These are phyloP conservation scores for Oryzias woworae DNA, from an alignment of 2,113 vertebrate genomes.

Conservation along the genomic window DNA sequence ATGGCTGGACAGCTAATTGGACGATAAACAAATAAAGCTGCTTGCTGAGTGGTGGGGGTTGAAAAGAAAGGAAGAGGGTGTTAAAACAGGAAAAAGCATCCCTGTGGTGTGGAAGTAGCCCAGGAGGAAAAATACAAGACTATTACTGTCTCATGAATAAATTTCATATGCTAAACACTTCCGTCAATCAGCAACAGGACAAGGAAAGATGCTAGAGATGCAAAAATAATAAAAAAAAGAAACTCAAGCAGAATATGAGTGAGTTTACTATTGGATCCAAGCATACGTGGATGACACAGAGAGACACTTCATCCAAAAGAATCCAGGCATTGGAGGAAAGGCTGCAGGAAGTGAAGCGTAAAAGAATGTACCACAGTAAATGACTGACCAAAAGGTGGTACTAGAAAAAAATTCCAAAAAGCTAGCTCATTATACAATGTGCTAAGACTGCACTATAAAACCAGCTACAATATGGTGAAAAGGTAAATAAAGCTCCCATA, in stretches of 20 bases:
- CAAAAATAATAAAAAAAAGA: slow-evolving; percentile 31
- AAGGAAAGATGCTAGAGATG: slow-evolving; percentile 14
- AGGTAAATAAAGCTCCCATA: too few relatives aligned
- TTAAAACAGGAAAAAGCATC: slow-evolving; percentile 37
- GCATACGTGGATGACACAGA: slow-evolving; percentile 10
- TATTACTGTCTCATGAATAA: slow-evolving; percentile 67
- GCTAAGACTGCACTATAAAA: neutral
- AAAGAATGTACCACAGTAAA: slow-evolving; percentile 2
- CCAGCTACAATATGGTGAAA: neutral
- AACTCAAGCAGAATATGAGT: neutral
- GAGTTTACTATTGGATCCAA: slow-evolving; percentile 31
- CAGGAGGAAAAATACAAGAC: slow-evolving; percentile 47
- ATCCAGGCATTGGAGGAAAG: neutral
- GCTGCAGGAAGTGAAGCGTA: neutral
- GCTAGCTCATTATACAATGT: too few relatives aligned
- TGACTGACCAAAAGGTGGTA: neutral
- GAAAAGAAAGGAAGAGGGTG: slow-evolving; percentile 26
- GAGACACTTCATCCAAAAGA: slow-evolving; percentile 11
- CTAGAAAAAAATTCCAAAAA: slow-evolving; percentile 20
- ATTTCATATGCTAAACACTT: slow-evolving; percentile 63
- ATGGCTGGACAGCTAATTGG: slow-evolving; percentile 43
- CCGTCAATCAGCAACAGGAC: slow-evolving; percentile 44
- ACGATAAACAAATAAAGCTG: slow-evolving; percentile 52
- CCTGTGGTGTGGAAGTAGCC: slow-evolving; percentile 49
- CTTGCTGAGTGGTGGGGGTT: slow-evolving; percentile 9